Percentiles rank a stretch among this genome's conserved stretches.
Evolutionary conservation across 2,797 vertebrate genomes (phyloP).

Genomic region (Meriones psammophilus): DNA sequence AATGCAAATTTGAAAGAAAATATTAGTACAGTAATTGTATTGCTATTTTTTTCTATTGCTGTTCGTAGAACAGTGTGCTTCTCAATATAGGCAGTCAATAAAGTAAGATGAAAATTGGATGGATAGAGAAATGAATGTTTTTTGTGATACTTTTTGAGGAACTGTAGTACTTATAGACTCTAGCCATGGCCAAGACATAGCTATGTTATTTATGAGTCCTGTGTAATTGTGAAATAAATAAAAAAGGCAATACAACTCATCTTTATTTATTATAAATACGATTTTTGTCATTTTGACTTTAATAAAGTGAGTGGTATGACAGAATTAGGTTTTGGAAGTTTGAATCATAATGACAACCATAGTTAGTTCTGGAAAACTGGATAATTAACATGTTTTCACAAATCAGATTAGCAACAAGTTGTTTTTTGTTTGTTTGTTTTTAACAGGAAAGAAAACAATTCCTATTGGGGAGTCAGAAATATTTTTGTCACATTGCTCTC

Average conservation of each 20-base stretch:
- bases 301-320: constrained; percentile 13
- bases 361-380: constrained; percentile 24
- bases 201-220: constrained; percentile 6
- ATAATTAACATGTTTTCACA: neutral
- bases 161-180: neutral
- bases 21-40: neutral
- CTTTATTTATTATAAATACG: constrained; percentile 6
- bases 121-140: neutral
- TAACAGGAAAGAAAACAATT: neutral
- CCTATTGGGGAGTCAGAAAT: neutral
- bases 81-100: neutral
- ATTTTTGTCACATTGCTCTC: neutral
- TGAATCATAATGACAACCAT: constrained; percentile 26
- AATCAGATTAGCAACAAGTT: constrained; percentile 1
- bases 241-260: neutral
- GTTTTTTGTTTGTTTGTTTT: neutral
- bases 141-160: constrained; percentile 2
- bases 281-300: neutral
- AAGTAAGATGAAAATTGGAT: constrained; percentile 22
- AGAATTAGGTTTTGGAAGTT: constrained; percentile 9
- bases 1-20: neutral
- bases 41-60: neutral
- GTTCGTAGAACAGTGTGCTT: neutral
- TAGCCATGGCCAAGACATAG: neutral
- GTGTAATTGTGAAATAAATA: constrained; percentile 15